Conservation (phyloP, 1,140 invertebrate genomes). For the Trichoplusia ni region DNA sequence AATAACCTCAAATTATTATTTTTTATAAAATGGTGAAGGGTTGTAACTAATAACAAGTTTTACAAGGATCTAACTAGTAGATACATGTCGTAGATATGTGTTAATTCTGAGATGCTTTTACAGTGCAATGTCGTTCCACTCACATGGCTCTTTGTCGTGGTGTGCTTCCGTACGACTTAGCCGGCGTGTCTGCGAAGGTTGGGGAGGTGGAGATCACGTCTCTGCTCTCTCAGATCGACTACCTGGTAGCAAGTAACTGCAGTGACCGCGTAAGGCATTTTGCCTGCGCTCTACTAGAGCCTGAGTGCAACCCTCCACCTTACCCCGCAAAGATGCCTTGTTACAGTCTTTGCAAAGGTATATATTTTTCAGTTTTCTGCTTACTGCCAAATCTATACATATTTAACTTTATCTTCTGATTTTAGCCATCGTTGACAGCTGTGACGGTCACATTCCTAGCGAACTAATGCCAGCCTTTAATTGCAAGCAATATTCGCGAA, state of each 20-base stretch:
- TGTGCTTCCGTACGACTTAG: constrained; percentile 85
- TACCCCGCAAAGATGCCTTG: constrained; percentile 83
- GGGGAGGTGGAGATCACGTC: constrained; percentile 66
- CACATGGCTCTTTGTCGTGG: constrained; percentile 81
- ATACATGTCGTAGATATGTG: too few relatives aligned
- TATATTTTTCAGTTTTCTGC: too few relatives aligned
- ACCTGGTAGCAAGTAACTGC: constrained; percentile 83
- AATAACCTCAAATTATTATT: too few relatives aligned
- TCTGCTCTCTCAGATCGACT: constrained; percentile 80
- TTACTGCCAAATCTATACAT: too few relatives aligned
- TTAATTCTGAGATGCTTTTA: constrained; percentile 13
- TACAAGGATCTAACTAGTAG: too few relatives aligned
- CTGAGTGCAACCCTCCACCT: constrained; percentile 84
- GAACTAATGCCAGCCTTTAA: constrained; percentile 82
- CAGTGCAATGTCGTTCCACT: constrained; percentile 76
- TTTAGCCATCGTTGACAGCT: constrained; percentile 81
- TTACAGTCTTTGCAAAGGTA: constrained; percentile 85
- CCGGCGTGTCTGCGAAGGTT: constrained; percentile 65
- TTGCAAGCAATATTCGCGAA: constrained; percentile 83
- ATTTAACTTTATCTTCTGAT: too few relatives aligned
- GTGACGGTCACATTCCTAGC: constrained; percentile 82
- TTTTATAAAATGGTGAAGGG: neutral
- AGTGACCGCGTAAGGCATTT: constrained; percentile 84
- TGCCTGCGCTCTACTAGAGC: constrained; percentile 84
- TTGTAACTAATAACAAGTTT: neutral